phyloP scores from a whole-genome alignment of 2,888 invertebrate species.

The Ptilodon capucinus region DNA sequence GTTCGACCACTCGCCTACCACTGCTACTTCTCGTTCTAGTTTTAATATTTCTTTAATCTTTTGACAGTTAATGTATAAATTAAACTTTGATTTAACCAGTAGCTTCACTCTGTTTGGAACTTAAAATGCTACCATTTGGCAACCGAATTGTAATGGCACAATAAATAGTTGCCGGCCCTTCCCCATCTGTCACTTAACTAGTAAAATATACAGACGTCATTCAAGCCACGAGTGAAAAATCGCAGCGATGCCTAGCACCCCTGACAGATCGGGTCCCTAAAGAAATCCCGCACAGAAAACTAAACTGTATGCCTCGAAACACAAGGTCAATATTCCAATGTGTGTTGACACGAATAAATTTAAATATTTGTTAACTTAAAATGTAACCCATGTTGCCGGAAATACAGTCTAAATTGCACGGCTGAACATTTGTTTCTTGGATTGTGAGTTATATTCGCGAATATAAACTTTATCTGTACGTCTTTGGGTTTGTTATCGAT shows the following conservation, averaged over 20 bases:
- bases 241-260: constrained; percentile 65
- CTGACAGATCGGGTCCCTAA: constrained; percentile 39
- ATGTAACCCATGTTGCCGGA: constrained; percentile 82
- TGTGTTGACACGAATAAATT: constrained; percentile 65
- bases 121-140: constrained; percentile 59
- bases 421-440: constrained; percentile 74
- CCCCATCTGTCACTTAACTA: constrained; percentile 81
- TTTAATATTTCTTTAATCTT: too few relatives aligned
- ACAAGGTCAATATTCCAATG: constrained; percentile 57
- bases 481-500: constrained; percentile 44
- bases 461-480: constrained; percentile 46
- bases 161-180: constrained; percentile 79
- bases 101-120: too few relatives aligned
- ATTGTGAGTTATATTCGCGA: constrained; percentile 36
- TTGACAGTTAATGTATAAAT: too few relatives aligned
- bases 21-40: too few relatives aligned
- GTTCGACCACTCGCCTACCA: too few relatives aligned
- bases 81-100: too few relatives aligned
- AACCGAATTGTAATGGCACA: constrained; percentile 75
- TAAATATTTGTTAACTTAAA: constrained; percentile 82
- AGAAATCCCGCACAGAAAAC: constrained; percentile 16
- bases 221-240: constrained; percentile 75
- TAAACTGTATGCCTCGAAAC: constrained; percentile 23
- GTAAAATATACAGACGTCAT: constrained; percentile 81
- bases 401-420: constrained; percentile 81